Evolutionary conservation across 2,113 vertebrate genomes (phyloP).

Genomic region (Suncus etruscus): DNA sequence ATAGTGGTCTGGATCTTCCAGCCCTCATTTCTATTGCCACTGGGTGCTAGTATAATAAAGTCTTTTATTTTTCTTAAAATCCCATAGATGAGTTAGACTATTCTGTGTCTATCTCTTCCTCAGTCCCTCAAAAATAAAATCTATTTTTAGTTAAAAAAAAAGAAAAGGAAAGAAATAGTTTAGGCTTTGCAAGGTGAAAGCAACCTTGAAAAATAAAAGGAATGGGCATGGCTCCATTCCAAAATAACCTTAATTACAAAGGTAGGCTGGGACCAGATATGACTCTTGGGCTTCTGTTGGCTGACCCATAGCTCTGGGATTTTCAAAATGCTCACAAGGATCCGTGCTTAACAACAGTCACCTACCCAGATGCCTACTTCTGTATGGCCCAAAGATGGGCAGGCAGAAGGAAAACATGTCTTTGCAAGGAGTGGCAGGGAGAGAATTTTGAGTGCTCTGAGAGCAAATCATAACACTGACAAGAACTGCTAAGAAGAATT

Average conservation of each 20-base stretch:
- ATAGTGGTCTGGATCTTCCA: too few species aligned
- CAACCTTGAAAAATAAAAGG: not conserved
- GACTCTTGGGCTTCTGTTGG: not conserved
- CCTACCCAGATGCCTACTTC: not conserved
- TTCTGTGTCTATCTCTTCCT: too few species aligned
- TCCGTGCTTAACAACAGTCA: conserved; percentile 14
- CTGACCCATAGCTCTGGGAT: not conserved
- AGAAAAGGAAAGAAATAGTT: not conserved
- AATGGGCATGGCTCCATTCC: not conserved
- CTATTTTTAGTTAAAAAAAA: too few species aligned
- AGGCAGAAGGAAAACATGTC: not conserved
- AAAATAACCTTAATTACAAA: not conserved
- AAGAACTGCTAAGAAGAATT: not conserved
- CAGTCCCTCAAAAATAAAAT: too few species aligned
- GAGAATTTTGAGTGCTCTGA: not conserved
- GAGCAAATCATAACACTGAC: not conserved
- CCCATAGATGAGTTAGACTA: too few species aligned
- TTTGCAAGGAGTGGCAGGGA: not conserved
- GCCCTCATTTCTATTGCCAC: too few species aligned
- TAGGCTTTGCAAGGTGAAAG: not conserved
- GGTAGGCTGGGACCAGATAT: not conserved
- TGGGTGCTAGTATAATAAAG: too few species aligned
- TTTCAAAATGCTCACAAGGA: not conserved
- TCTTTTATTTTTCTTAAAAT: too few species aligned
- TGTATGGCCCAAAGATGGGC: not conserved